Evolutionary conservation across 2,113 vertebrate genomes (phyloP), one percentile per base, ranked within the genome.

Genomic region (Tragelaphus strepsiceros): DNA sequence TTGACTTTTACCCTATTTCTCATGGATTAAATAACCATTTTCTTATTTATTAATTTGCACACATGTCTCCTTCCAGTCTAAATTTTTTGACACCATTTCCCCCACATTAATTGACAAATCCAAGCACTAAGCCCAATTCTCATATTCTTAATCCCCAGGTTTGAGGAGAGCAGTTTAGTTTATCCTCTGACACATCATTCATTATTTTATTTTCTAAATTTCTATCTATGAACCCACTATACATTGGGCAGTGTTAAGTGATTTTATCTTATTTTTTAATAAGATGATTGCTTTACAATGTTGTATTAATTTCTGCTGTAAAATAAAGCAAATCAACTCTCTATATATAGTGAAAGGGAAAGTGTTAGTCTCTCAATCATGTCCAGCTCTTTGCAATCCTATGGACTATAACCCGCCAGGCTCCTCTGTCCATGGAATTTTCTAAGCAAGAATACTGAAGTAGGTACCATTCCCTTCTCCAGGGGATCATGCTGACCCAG

Each of bases 191-290:
- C 51, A 80, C 17, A 30, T 74, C 7, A 82, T 32, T 93, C 64
- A 53, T 90, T 93, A 53, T 46, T 88, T 80, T 93, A 74, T 91
- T 80, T 94, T 94, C 51, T 82, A 89, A 94, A 62, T 62, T 89
- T 88, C 26, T 85, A 12, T 53, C 59, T 58, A 77, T 3, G 6
- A 91, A n/a, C 64, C n/a, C 59, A 49, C 56, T 74, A 14, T 87
- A n/a, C 77, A 39, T 74, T 64, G 4, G 35, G 24, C 17, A 96
- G 6, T n/a, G 35, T 82, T 90, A 64, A 93, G 30, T 87, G 56
- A 97, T 64, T 92, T 77, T 64, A 88, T 93, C 39, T 77, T 77
- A 43, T 77, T 77, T 77, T 77, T 43, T 43, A 43, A 26, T 24
- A 77, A 26, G 11, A 43, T 77, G 24, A 22, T 77, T 77, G 39